A percentile compares a stretch with the other conserved stretches of the same genome.
phyloP scores from a whole-genome alignment of 2,888 invertebrate species.

The Marasmarcha lunaedactyla region DNA sequence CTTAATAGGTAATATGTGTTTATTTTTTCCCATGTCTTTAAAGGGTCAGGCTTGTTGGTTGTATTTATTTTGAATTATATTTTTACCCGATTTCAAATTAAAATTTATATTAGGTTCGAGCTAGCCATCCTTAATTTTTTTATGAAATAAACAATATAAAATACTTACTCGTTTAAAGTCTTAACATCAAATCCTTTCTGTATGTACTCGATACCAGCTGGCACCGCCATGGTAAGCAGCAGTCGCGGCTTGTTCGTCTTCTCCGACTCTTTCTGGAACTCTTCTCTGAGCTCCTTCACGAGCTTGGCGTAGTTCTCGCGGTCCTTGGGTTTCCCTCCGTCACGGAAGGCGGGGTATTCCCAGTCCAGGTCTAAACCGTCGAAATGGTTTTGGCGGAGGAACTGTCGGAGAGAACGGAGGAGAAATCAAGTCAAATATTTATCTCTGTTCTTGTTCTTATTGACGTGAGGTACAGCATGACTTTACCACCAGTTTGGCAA shows the following conservation, averaged over 20 bases:
- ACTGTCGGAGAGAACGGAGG: conserved; percentile 44
- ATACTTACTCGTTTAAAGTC: conserved; percentile 81
- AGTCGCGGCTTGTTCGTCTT: conserved; percentile 84
- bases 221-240: conserved; percentile 92
- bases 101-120: too few species aligned
- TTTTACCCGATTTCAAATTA: too few species aligned
- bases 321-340: conserved; percentile 85
- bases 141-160: not conserved
- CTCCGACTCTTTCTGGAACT: conserved; percentile 87
- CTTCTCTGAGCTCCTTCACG: conserved; percentile 89
- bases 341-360: conserved; percentile 88
- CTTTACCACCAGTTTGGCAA: too few species aligned
- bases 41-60: too few species aligned
- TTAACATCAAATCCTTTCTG: conserved; percentile 94
- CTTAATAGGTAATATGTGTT: too few species aligned
- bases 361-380: conserved; percentile 94
- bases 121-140: too few species aligned
- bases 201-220: conserved; percentile 93
- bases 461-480: too few species aligned
- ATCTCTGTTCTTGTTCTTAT: too few species aligned
- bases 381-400: conserved; percentile 91
- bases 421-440: too few species aligned
- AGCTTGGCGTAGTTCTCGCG: conserved; percentile 88
- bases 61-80: too few species aligned
- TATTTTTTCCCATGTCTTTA: too few species aligned